Evolutionary conservation across 2,113 vertebrate genomes (phyloP), one percentile per base, ranked within the genome.

Genomic region (Rutilus rutilus): DNA sequence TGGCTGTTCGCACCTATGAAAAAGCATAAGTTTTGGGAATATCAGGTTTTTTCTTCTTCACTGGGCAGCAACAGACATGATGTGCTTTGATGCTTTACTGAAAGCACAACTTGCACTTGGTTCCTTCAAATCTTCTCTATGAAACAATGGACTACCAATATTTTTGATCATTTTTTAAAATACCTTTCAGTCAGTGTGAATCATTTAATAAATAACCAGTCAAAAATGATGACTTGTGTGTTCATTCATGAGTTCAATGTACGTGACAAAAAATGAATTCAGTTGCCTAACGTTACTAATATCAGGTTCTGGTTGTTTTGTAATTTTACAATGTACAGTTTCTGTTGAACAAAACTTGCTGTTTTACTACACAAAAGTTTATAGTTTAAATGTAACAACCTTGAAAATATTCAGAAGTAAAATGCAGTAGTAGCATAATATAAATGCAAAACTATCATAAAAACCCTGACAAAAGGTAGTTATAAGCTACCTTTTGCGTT

Each of bases 1-100:
- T 96, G 83, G 95, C 97, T 54, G 95, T 97, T 88, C 96, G 97
- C n/a, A 96, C 94, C 87, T 98, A 97, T 82, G 97, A 98, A 92
- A 99, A 97, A 92, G 96, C 96, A 6, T 98, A 96, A 93, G 84
- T 4, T 9, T 47, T 81, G 39, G 57, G 30, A 42, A 50, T 25
- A 23, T 23, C 64, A 75, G 71, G 60, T 82, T 83, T 75, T 50
- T 79, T 87, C 86, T 84, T 71, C 52, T 90, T 86, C 79, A 87
- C 77, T 86, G 89, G 89, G 85, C 88, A 84, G 30, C 84, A 42
- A 62, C 33, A 25, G 30, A 60, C 69, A 67, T 83, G 87, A 85
- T 30, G 52, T 85, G 89, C 80, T 88, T 85, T 91, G 91, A 83
- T 89, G 87, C 88, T 91, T 89, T 88, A 69, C 10, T 11, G 88